Percentiles rank a stretch among this genome's conserved stretches.
Evolutionary conservation across 2,113 vertebrate genomes (phyloP).

Genomic region (Tachysurus fulvidraco): DNA sequence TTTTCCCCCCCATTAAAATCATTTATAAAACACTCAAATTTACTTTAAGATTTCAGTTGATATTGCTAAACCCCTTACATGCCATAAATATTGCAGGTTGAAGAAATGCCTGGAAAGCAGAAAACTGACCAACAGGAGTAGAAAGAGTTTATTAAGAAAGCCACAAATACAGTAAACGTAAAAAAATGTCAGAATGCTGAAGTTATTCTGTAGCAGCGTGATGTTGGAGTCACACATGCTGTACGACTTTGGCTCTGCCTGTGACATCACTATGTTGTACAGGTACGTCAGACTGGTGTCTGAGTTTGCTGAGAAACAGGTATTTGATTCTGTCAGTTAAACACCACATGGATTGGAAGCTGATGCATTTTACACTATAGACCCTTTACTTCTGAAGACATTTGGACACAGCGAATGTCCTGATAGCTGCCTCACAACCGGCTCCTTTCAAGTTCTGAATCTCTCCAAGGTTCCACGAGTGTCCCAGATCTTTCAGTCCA

Average conservation of each 20-base stretch:
- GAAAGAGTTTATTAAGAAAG: not conserved
- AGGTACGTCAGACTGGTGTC: not conserved
- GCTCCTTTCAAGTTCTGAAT: not conserved
- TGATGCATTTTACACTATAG: not conserved
- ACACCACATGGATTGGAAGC: not conserved
- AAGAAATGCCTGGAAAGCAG: not conserved
- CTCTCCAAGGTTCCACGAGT: not conserved
- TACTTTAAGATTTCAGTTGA: not conserved
- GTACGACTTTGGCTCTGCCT: not conserved
- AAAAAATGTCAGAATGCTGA: not conserved
- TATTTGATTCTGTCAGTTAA: not conserved
- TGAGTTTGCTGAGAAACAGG: not conserved
- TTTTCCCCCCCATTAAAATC: not conserved
- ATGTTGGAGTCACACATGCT: not conserved
- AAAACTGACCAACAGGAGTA: not conserved
- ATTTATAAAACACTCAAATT: not conserved
- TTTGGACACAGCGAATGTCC: not conserved
- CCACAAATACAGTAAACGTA: not conserved
- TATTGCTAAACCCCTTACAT: not conserved
- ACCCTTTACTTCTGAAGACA: not conserved
- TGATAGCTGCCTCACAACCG: not conserved
- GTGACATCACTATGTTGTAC: not conserved
- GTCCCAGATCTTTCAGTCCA: conserved; percentile 7
- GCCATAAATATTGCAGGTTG: not conserved
- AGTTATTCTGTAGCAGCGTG: not conserved